Evolutionary conservation across 2,888 invertebrate genomes (phyloP), one percentile per base, ranked within the genome.

Genomic region (Xanthorhoe spadicearia): DNA sequence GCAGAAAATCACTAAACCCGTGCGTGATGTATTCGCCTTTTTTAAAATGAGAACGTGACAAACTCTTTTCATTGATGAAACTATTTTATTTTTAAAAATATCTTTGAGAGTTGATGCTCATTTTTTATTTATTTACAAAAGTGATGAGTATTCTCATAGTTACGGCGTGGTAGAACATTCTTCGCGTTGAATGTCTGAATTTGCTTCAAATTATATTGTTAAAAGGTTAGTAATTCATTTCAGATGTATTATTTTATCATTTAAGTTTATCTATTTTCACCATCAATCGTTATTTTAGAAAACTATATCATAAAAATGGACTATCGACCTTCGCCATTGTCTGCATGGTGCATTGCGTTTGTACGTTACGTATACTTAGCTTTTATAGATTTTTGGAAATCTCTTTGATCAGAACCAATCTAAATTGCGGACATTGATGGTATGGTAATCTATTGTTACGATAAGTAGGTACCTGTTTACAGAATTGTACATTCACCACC

Each of bases 301-400:
- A 80, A 81, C 79, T 71, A 76, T 77, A 77, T 80, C 73, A 5
- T 10, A 8, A 67, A 82, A 81, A 83, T 83, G 81, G 78, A 86
- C 83, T 89, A 90, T 89, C 90, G 92, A 91, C 91, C 90, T 92
- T 92, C 92, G 92, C 92, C 92, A 92, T 93, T 93, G 92, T 91
- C 91, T 92, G 90, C 90, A 90, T 92, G 92, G 90, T 92, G 92
- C 92, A 93, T 91, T 92, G 93, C 93, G 93, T 92, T 91, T 87
- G 78, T 68, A 67, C 61, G 66, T 72, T 64, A 68, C 66, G 65
- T 71, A 70, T 73, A 71, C 23, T n/a, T 60, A 43, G 63, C 51
- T 52, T 43, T 43, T 59, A 73, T 83, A 81, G 76, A 77, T 84
- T 63, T 64, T 54, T 59, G 55, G 32, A 61, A 17, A 55, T 58